These are phyloP conservation scores for Progne subis DNA, from an alignment of 2,113 vertebrate species.

Conservation along the genomic window DNA sequence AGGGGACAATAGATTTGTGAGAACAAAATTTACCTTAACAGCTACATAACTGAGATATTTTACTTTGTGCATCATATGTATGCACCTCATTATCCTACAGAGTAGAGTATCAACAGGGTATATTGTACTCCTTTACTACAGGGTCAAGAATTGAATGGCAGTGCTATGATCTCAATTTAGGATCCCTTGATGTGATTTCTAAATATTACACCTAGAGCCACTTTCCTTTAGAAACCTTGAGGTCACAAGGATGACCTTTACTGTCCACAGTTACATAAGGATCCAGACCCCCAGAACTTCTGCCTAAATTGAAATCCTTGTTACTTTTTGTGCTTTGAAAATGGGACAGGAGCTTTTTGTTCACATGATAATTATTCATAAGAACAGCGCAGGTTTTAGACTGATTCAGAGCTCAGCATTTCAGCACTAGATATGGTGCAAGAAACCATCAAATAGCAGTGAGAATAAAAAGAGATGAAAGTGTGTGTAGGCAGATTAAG, in stretches of 20 bases:
- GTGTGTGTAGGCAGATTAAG: not conserved
- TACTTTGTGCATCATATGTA: not conserved
- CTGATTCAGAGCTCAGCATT: not conserved
- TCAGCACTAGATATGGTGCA: not conserved
- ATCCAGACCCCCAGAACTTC: not conserved
- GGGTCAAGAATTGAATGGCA: not conserved
- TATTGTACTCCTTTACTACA: not conserved
- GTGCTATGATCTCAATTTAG: not conserved
- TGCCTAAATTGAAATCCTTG: not conserved
- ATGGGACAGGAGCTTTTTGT: not conserved
- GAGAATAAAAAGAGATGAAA: not conserved
- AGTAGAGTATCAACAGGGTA: not conserved
- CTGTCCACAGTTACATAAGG: not conserved
- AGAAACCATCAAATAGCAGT: not conserved
- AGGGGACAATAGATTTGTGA: not conserved
- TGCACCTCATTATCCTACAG: not conserved
- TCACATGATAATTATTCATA: not conserved
- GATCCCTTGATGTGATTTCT: not conserved
- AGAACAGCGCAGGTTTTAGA: not conserved
- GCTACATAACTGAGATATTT: not conserved
- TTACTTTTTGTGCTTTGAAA: not conserved
- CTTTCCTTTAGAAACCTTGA: not conserved
- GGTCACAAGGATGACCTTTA: not conserved
- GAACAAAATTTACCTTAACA: not conserved
- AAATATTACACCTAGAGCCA: not conserved